A percentile compares a stretch with the other conserved stretches of the same genome.
These are phyloP conservation scores for Tapera naevia DNA, from an alignment of 2,797 vertebrate species.

Conservation along the genomic window DNA sequence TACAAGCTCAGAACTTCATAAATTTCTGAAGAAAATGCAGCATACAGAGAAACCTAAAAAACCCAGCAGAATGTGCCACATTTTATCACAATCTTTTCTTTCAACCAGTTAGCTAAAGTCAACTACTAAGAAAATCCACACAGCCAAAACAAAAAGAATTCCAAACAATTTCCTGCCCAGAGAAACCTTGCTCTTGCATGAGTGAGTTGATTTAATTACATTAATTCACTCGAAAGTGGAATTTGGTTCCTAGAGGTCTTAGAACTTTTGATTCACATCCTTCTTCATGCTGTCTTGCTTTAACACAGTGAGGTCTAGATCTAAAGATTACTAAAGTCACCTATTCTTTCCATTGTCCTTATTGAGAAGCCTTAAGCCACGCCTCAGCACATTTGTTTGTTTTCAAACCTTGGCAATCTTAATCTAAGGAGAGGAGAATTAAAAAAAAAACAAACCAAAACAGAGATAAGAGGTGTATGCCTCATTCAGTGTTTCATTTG, in stretches of 20 bases:
- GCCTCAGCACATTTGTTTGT: not conserved
- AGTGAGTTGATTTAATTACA: not conserved
- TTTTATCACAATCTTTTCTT: not conserved
- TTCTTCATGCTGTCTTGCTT: not conserved
- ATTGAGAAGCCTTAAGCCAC: not conserved
- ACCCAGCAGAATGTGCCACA: accelerated
- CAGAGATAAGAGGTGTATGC: not conserved
- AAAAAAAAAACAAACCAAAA: not conserved
- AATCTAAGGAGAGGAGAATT: not conserved
- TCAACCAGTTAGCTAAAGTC: not conserved
- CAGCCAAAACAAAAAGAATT: not conserved
- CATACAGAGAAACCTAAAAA: not conserved
- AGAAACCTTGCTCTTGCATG: not conserved
- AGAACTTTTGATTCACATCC: not conserved
- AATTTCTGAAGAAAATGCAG: not conserved
- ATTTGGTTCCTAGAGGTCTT: not conserved
- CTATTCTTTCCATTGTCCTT: not conserved
- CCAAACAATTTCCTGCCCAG: not conserved
- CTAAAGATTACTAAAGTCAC: not conserved
- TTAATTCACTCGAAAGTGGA: not conserved
- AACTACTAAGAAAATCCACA: not conserved
- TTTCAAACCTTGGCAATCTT: not conserved
- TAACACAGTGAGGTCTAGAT: not conserved
- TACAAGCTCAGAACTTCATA: not conserved
- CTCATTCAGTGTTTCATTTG: not conserved